Evolutionary conservation across 2,888 invertebrate genomes (phyloP).

Genomic region (Chrysolina oricalcia): DNA sequence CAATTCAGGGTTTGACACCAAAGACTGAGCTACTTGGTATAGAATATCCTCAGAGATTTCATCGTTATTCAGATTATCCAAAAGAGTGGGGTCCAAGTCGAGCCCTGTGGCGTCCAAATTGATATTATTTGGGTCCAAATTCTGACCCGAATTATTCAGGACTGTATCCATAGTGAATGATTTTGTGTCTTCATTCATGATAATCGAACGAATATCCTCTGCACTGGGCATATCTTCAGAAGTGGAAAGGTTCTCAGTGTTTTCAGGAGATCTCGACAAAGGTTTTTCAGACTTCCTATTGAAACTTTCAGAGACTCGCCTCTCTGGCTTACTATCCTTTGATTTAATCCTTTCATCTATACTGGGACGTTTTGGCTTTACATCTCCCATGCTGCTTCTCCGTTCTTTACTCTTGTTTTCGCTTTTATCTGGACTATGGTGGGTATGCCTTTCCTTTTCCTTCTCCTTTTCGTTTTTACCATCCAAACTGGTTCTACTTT

Average conservation of each 20-base stretch:
- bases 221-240: slow-evolving; percentile 53
- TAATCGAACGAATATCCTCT: slow-evolving; percentile 67
- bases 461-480: slow-evolving; percentile 54
- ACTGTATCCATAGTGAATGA: slow-evolving; percentile 59
- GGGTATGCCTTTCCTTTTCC: slow-evolving; percentile 46
- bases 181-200: slow-evolving; percentile 67
- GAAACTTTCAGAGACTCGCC: slow-evolving; percentile 27
- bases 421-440: slow-evolving; percentile 48
- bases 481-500: slow-evolving; percentile 63
- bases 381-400: slow-evolving; percentile 39
- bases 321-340: slow-evolving; percentile 38
- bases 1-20: slow-evolving; percentile 80
- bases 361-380: slow-evolving; percentile 59
- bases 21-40: slow-evolving; percentile 81
- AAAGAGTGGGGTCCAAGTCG: slow-evolving; percentile 76
- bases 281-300: slow-evolving; percentile 29
- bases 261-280: slow-evolving; percentile 19
- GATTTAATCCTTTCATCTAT: slow-evolving; percentile 52
- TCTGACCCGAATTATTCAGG: slow-evolving; percentile 45
- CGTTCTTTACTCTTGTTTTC: slow-evolving; percentile 47
- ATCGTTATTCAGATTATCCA: slow-evolving; percentile 78
- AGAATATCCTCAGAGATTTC: slow-evolving; percentile 82
- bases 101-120: slow-evolving; percentile 75
- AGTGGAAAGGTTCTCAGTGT: slow-evolving; percentile 29
- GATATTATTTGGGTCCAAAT: slow-evolving; percentile 65